These are phyloP conservation scores for Rallus crepitans DNA, from an alignment of 2,797 vertebrate species.

Conservation along the genomic window DNA sequence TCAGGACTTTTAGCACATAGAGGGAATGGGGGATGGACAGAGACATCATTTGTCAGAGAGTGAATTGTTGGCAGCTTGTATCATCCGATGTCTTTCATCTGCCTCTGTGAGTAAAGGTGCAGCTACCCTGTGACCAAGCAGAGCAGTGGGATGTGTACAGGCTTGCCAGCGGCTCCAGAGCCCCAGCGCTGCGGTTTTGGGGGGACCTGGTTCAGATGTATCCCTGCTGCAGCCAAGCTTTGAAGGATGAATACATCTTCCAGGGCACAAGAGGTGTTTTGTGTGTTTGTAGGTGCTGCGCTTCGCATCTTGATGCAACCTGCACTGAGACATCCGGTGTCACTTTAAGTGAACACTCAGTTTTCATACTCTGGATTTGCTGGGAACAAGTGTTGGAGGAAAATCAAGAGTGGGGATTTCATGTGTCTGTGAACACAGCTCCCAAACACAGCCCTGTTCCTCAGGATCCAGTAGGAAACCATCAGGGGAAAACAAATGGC, in stretches of 20 bases:
- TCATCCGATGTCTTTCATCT: background rate
- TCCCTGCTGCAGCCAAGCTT: background rate
- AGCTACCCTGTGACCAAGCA: background rate
- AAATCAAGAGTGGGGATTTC: background rate
- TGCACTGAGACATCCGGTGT: too few relatives aligned
- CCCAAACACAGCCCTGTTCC: background rate
- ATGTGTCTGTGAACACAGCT: background rate
- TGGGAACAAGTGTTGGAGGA: background rate
- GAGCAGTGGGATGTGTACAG: background rate
- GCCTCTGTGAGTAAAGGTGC: background rate
- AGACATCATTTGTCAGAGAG: background rate
- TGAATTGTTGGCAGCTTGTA: background rate
- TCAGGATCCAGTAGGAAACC: background rate
- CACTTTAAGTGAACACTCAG: background rate
- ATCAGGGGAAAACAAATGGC: background rate
- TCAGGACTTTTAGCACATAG: background rate
- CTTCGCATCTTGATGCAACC: background rate
- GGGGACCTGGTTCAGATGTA: background rate
- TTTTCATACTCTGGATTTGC: background rate
- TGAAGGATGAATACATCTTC: accelerated
- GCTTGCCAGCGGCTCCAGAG: background rate
- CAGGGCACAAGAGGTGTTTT: background rate
- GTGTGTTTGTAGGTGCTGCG: background rate
- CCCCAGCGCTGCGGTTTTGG: background rate
- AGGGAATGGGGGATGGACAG: background rate